Base-by-base conservation (phyloP, 2,888 invertebrate genomes). In the Drosophila gaucha region DNA sequence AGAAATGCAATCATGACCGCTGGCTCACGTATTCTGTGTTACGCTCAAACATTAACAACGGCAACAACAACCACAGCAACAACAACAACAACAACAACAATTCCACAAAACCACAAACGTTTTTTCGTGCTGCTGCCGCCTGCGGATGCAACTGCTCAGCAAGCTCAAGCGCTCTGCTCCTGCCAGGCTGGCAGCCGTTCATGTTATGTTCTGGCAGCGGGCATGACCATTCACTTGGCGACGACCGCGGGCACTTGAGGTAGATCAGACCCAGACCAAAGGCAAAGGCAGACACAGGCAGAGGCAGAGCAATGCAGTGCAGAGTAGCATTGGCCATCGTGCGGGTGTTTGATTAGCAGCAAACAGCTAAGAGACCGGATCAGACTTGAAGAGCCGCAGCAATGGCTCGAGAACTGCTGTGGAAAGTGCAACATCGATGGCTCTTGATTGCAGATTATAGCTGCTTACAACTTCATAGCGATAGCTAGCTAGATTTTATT, bases 1-100 rank as follows among this genome's bases (percentile, higher is more conserved):
- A 69, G 76, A 80, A 88, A 86, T 76, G 80, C 87, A 85, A 88
- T 86, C 84, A 83, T 88, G 84, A 84, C 78, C 79, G 87, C 69
- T 70, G 80, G 78, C 90, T 91, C 91, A 91, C 91, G 91, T 91
- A 91, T 91, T 91, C 90, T 91, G 89, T 91, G 91, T 91, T 91
- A 91, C 91, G 91, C 90, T 85, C 63, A 38, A 76, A 78, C 89
- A 89, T 90, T 91, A 90, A 86, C 88, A 78, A 89, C 86, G 66
- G 66, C 83, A 78, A 69, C 77, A 74, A 65, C 65, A 68, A 52
- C 60, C 30, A 24, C 66, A 46, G 33, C 63, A 65, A 67, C 63
- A 49, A 41, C 63, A 35, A 35, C 57, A 43, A 31, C 33, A 52
- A 28, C 35, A 66, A 38, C 56, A 62, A 72, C 73, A 67, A 69